Evolutionary conservation across 2,888 invertebrate species (phyloP), one percentile per base, ranked within the genome.

Genomic region (Cyrtodaria siliqua): DNA sequence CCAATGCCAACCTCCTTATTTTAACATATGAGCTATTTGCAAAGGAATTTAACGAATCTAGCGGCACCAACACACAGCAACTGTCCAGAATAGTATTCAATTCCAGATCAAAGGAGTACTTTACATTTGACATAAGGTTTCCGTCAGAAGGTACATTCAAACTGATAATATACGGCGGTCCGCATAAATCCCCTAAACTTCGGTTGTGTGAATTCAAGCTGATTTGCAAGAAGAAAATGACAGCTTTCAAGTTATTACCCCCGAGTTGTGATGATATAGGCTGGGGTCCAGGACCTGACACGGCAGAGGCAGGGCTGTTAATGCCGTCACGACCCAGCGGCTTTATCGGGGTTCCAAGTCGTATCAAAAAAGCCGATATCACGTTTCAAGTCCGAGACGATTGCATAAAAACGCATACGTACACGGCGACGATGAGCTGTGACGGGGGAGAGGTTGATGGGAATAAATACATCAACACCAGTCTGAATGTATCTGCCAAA

Each of bases 201-300:
- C 26, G 61, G 20, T 24, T 61, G 8, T 61, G 61, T 49, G 61
- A 61, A 18, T 61, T 61, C 20, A 61, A 61, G 27, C 29, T 61
- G 8, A 29, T n/a, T 9, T 61, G 61, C 44, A 2, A n/a, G 2
- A 42, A 49, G 9, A 47, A 49, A 18, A 27, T 61, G 12, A 27
- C 61, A 16, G 27, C 44, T 26, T 61, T 47, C 20, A 40, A 60
- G 29, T 47, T 79, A 16, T 57, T 79, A 26, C 75, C 71, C 2
- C 9, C 72, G 4, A 52, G 69, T 24, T 53, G 72, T 2, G 75
- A 66, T 1, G 18, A 50, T 12, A 56, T 68, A 8, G 75, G 79
- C 1, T 79, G 79, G 79, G 79, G 79, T 0, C 79, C 79, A 14
- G 75, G 75, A 18, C 72, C 79, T 0, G 55, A 38, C 23, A n/a